Conservation (phyloP, 64 coral and sea anemone species). For the Porites lutea region DNA sequence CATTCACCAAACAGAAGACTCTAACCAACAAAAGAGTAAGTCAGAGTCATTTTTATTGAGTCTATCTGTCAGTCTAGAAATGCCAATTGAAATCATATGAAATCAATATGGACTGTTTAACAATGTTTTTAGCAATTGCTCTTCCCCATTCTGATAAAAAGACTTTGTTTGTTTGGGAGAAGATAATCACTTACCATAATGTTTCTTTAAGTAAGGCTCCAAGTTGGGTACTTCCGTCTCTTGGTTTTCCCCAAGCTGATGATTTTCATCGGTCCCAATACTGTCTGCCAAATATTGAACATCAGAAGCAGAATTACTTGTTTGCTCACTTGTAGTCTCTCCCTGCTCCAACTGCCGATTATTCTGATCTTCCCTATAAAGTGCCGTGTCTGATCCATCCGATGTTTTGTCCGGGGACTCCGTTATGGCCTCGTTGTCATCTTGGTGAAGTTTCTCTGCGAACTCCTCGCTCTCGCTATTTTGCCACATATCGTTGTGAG, state of each 20-base stretch:
- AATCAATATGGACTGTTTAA: no score
- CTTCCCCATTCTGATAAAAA: no score
- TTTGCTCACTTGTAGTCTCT: neutral
- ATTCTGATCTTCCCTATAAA: neutral
- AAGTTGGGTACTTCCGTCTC: neutral
- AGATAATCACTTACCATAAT: neutral
- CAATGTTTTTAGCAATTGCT: no score
- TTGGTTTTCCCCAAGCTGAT: neutral
- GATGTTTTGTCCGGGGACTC: neutral
- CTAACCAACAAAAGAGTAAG: no score
- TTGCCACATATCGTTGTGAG: neutral
- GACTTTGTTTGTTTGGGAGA: no score
- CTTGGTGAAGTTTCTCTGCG: neutral
- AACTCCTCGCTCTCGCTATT: neutral
- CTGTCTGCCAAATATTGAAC: conserved; percentile 10
- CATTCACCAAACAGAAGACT: no score
- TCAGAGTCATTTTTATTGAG: no score
- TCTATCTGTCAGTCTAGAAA: no score
- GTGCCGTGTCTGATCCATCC: neutral
- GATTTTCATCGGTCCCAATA: conserved; percentile 6
- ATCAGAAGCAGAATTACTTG: neutral
- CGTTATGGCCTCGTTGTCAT: neutral
- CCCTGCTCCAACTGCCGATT: neutral
- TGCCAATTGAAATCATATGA: no score
- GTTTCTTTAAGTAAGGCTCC: conserved; percentile 12